These are phyloP conservation scores for Lycodopsis pacificus DNA, from an alignment of 2,797 vertebrate species.

Conservation along the genomic window DNA sequence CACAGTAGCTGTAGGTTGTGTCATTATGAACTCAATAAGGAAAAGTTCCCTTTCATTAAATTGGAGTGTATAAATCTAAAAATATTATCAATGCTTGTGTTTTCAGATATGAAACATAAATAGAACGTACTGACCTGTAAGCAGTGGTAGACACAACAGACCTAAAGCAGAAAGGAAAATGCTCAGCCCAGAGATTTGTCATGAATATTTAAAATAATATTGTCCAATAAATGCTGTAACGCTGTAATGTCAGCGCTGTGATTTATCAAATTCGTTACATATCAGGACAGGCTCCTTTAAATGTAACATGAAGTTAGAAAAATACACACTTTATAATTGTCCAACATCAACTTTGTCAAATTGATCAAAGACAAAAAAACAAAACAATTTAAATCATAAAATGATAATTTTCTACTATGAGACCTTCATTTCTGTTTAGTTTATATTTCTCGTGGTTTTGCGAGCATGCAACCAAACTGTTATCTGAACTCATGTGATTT, in stretches of 20 bases:
- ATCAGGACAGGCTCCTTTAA: background rate
- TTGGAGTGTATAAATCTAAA: background rate
- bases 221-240: background rate
- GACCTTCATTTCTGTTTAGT: background rate
- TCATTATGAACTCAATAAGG: background rate
- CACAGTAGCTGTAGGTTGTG: background rate
- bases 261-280: too few species aligned
- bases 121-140: conserved; percentile 66
- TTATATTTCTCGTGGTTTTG: background rate
- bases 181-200: background rate
- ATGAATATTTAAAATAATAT: background rate
- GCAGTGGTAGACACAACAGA: conserved; percentile 58
- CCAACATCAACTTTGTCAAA: background rate
- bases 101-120: background rate
- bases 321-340: background rate
- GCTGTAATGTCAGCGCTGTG: too few species aligned
- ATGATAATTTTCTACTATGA: too few species aligned
- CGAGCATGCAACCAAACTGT: background rate
- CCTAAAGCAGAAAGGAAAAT: conserved; percentile 56
- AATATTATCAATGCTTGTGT: background rate
- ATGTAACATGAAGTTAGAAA: background rate
- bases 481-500: background rate
- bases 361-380: background rate
- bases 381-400: too few species aligned
- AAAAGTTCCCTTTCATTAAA: background rate